These are phyloP conservation scores for Eucriotettix oculatus DNA, from an alignment of 2,888 invertebrate species.

Conservation along the genomic window DNA sequence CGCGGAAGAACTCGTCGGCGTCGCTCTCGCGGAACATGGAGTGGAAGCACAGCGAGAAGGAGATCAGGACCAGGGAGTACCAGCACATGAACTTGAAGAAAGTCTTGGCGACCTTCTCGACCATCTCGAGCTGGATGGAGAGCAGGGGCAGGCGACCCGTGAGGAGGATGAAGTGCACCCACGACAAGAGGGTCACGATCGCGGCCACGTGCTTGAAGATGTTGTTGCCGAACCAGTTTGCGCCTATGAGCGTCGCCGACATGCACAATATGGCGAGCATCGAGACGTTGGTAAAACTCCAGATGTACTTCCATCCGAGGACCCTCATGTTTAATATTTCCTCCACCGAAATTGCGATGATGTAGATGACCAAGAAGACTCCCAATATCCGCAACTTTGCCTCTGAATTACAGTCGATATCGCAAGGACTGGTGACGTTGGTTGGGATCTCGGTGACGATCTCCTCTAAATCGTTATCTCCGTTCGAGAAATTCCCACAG, in stretches of 20 bases:
- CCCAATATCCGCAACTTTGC: too few relatives aligned
- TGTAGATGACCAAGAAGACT: too few relatives aligned
- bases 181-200: slow-evolving; percentile 53
- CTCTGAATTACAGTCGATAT: too few relatives aligned
- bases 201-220: slow-evolving; percentile 42
- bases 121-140: slow-evolving; percentile 68
- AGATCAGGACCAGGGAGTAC: slow-evolving; percentile 64
- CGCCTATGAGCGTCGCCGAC: neutral
- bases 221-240: neutral
- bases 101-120: slow-evolving; percentile 50
- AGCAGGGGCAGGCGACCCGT: slow-evolving; percentile 64
- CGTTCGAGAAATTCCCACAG: too few relatives aligned
- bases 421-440: too few relatives aligned
- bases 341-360: too few relatives aligned
- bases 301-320: too few relatives aligned
- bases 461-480: too few relatives aligned
- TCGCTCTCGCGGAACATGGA: slow-evolving; percentile 44
- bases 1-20: slow-evolving; percentile 35
- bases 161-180: slow-evolving; percentile 57
- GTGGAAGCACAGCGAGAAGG: slow-evolving; percentile 67
- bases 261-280: too few relatives aligned
- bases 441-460: too few relatives aligned
- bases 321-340: too few relatives aligned
- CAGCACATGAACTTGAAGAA: slow-evolving; percentile 63
- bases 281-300: too few relatives aligned